Conservation (phyloP, 92 coral and sea anemone genomes). For the Parazoanthus darwini region DNA sequence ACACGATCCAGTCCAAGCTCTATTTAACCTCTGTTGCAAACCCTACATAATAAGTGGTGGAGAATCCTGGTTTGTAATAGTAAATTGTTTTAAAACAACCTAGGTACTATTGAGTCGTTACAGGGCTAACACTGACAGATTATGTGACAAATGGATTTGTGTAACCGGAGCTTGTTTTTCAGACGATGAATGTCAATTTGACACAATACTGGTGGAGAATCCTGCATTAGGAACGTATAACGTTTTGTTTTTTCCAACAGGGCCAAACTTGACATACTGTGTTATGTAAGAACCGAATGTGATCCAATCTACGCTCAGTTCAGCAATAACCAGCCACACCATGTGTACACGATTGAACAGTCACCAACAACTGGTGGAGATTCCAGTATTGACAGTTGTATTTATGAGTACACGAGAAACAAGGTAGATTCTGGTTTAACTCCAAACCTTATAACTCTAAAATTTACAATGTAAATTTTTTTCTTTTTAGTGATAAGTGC, state of each 20-base stretch:
- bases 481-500: no score
- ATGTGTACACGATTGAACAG: conserved; percentile 85
- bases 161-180: neutral
- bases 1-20: neutral
- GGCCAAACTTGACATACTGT: conserved; percentile 82
- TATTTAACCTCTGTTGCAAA: no score
- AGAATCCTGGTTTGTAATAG: neutral
- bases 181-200: neutral
- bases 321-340: conserved; percentile 88
- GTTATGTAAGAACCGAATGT: conserved; percentile 84
- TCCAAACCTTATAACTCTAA: neutral
- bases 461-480: no score
- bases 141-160: neutral
- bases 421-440: conserved; percentile 58
- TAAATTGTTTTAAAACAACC: no score
- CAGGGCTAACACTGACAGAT: neutral
- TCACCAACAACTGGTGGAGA: conserved; percentile 70
- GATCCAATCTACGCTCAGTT: conserved; percentile 86
- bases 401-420: conserved; percentile 81
- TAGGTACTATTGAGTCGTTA: neutral
- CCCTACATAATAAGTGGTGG: neutral
- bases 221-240: neutral
- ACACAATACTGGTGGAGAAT: neutral
- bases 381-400: conserved; percentile 87
- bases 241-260: conserved; percentile 38